Conservation (phyloP, 2,113 vertebrate genomes). For the western clawed frog (Xenopus tropicalis) region UCB_Xtro_10.0 CM004452.2:48173001-48173500, state of each 20-base stretch:
- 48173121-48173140: constrained; percentile 69
- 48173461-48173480: constrained; percentile 51
- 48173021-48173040: constrained; percentile 76
- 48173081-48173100: constrained; percentile 62
- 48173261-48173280: constrained; percentile 69
- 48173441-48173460: constrained; percentile 64
- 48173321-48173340: constrained; percentile 70
- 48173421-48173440: constrained; percentile 79
- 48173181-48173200: constrained; percentile 70
- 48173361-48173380: constrained; percentile 51
- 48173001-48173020: constrained; percentile 68
- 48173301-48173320: constrained; percentile 72
- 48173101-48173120: constrained; percentile 76
- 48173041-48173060: constrained; percentile 66
- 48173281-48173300: constrained; percentile 59
- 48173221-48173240: constrained; percentile 73
- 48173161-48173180: constrained; percentile 69
- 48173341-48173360: constrained; percentile 56
- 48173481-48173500: constrained; percentile 42
- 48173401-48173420: constrained; percentile 61
- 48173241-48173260: constrained; percentile 68
- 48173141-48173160: constrained; percentile 60
- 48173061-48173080: constrained; percentile 62
- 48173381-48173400: constrained; percentile 54
- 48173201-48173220: constrained; percentile 74